Evolutionary conservation across 2,113 vertebrate species (phyloP).

Genomic region (Paramisgurnus dabryanus): DNA sequence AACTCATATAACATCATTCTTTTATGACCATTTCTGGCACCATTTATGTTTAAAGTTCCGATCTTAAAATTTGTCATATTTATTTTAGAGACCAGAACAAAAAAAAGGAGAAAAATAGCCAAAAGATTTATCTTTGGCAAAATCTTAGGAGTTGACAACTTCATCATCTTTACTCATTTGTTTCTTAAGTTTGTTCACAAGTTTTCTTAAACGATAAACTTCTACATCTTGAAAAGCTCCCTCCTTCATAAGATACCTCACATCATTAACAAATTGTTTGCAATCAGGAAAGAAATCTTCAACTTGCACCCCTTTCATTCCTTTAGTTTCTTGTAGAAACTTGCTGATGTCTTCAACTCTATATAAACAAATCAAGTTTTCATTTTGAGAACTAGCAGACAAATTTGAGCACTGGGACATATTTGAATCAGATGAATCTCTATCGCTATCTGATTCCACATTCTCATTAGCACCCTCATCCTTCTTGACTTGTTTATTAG

Average conservation of each 20-base stretch:
- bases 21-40: neutral
- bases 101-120: neutral
- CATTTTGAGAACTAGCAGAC: neutral
- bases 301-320: neutral
- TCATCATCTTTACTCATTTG: neutral
- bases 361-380: neutral
- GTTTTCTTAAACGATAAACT: neutral
- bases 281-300: neutral
- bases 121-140: neutral
- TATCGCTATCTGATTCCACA: neutral
- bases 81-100: neutral
- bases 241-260: neutral
- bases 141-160: neutral
- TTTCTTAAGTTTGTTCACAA: neutral
- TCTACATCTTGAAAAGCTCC: slow-evolving; percentile 7
- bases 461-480: neutral
- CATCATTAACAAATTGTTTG: neutral
- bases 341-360: neutral
- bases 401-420: neutral
- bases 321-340: too few relatives aligned
- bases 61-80: neutral
- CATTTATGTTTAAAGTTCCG: slow-evolving; percentile 4
- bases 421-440: neutral
- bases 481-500: neutral
- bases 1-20: neutral